Evolutionary conservation across 1,140 invertebrate species (phyloP).

Genomic region (Oryzaephilus surinamensis): DNA sequence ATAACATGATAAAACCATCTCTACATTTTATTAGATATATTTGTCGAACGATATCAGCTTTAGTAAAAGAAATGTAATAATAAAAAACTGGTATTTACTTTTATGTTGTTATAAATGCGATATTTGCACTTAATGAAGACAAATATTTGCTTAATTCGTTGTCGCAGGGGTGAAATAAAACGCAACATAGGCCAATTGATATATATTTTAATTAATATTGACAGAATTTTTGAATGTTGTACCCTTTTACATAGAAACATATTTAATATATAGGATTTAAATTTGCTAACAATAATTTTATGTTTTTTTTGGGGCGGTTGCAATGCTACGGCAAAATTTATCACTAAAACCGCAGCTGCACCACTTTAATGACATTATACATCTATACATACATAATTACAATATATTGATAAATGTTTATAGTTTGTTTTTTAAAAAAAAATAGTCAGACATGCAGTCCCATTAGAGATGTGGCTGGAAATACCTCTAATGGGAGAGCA

Average conservation of each 20-base stretch:
- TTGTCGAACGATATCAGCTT: no score
- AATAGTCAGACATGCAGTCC: conserved; percentile 24
- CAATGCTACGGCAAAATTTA: conserved; percentile 8
- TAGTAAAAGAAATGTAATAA: no score
- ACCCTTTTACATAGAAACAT: conserved; percentile 36
- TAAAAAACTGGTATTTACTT: no score
- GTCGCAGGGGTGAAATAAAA: conserved; percentile 11
- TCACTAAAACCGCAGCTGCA: conserved; percentile 9
- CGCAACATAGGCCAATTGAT: conserved; percentile 35
- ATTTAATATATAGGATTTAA: conserved; percentile 19
- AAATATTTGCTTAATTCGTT: not conserved
- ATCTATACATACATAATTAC: conserved; percentile 30
- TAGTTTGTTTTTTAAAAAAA: conserved; percentile 8
- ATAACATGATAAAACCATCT: no score
- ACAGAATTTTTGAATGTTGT: conserved; percentile 36
- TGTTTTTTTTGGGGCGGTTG: conserved; percentile 3
- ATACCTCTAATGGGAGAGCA: conserved; percentile 33
- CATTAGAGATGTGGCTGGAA: conserved; percentile 36
- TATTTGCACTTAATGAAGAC: no score
- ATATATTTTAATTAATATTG: conserved; percentile 36
- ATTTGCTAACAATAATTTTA: conserved; percentile 20
- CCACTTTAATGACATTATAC: conserved; percentile 19
- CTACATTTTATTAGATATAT: no score
- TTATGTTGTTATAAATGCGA: no score
- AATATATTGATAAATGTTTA: conserved; percentile 15